A percentile compares a stretch with the other conserved stretches of the same genome.
These are phyloP conservation scores for Euwallacea similis DNA, from an alignment of 1,140 invertebrate species.

Conservation along the genomic window DNA sequence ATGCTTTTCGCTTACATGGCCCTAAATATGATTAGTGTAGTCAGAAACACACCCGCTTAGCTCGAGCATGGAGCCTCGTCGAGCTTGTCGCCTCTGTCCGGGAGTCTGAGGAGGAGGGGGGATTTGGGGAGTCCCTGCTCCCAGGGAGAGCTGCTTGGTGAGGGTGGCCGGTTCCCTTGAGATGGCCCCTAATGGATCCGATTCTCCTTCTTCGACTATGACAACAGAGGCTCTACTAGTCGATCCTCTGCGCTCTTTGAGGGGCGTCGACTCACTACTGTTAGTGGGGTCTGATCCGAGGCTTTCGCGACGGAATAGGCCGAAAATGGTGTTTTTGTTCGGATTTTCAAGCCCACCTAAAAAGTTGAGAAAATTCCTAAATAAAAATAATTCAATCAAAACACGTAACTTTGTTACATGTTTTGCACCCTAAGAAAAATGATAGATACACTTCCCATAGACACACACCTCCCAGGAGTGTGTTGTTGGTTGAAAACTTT, in stretches of 20 bases:
- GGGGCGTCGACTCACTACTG: conserved; percentile 54
- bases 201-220: conserved; percentile 59
- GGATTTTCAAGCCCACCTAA: conserved; percentile 69
- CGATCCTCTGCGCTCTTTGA: conserved; percentile 51
- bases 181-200: conserved; percentile 60
- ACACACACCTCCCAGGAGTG: too few species aligned
- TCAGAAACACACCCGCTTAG: conserved; percentile 64
- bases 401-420: neutral
- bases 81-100: conserved; percentile 63
- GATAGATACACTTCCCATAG: too few species aligned
- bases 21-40: conserved; percentile 48
- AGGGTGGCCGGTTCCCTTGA: conserved; percentile 56
- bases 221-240: conserved; percentile 55
- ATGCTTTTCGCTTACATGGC: conserved; percentile 37
- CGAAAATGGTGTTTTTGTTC: conserved; percentile 71
- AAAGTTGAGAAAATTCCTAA: conserved; percentile 8
- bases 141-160: conserved; percentile 39
- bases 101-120: conserved; percentile 55
- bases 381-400: too few species aligned
- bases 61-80: conserved; percentile 69
- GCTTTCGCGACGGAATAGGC: conserved; percentile 69
- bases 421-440: neutral
- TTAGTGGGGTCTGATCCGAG: conserved; percentile 58
- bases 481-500: too few species aligned
- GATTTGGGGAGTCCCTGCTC: conserved; percentile 28